Evolutionary conservation across 2,888 invertebrate genomes (phyloP), one percentile per base, ranked within the genome.

Genomic region (Galerucella calmariensis): DNA sequence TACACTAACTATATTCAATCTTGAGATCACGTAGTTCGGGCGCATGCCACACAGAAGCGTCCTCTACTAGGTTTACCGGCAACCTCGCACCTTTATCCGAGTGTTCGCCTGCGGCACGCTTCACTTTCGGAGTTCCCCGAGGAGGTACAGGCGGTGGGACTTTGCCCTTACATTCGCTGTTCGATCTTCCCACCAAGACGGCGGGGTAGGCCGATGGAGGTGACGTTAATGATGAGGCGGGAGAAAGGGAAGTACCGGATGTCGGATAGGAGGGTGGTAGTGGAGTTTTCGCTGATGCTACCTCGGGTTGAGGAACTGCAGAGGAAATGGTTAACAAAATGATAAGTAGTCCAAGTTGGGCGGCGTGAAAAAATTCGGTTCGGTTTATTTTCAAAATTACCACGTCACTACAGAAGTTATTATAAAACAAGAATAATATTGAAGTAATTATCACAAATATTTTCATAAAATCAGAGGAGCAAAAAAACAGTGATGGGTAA

Each of bases 141-240:
- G 96, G 96, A 71, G 96, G 96, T 69, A 96, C 96, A 27, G 96
- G 96, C 71, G 96, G 96, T 59, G 96, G 96, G 58, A 95, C 92
- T 87, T 94, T 93, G 82, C 93, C 91, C 87, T 94, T 94, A 69
- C 88, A 84, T 75, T 88, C 88, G 74, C 86, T 87, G 73, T 83
- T 83, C 77, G 84, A 80, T 81, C 90, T 86, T 83, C 93, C 93
- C 87, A 94, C 94, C 84, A 94, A 89, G 68, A 94, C 92, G 67
- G 94, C 94, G 67, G 94, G 94, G 86, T 94, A 94, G 69, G 90
- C 89, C 67, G 90, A 88, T 2, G 90, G 90, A 70, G 91, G 90
- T 48, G 90, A 86, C 63, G 85, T 85, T 67, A 86, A 78, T 68
- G 85, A 82, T 41, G 89, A 78, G 89, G 89, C 72, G 87, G 84